phyloP scores from a whole-genome alignment of 2,113 vertebrate species.

The Cacatua alba region DNA sequence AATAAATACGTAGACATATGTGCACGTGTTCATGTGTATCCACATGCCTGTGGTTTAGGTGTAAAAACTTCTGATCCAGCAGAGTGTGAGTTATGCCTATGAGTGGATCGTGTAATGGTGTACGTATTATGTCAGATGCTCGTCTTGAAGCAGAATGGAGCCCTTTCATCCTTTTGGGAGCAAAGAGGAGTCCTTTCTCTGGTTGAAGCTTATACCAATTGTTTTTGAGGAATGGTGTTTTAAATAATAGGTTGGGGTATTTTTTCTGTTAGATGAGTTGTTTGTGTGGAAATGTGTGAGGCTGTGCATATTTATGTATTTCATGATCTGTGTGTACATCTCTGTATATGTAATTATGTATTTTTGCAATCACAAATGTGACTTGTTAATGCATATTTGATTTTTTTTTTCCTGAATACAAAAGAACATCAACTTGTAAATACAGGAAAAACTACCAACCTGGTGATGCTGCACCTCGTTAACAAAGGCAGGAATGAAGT shows the following conservation, averaged over 20 bases:
- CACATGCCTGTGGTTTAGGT: neutral
- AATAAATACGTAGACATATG: neutral
- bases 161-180: neutral
- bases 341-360: neutral
- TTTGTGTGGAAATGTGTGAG: neutral
- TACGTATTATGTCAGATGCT: accelerated
- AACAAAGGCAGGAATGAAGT: neutral
- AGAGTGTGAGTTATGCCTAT: neutral
- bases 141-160: neutral
- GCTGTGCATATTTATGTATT: neutral
- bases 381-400: neutral
- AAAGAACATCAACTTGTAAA: neutral
- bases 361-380: neutral
- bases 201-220: neutral
- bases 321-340: neutral
- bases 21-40: accelerated
- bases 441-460: neutral
- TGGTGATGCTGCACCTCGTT: neutral
- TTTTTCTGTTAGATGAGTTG: neutral
- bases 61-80: neutral
- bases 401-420: neutral
- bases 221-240: neutral
- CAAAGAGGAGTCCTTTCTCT: neutral
- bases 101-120: neutral
- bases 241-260: neutral